These are phyloP conservation scores for Prolemur simus DNA, from an alignment of 2,113 vertebrate species.

Conservation along the genomic window DNA sequence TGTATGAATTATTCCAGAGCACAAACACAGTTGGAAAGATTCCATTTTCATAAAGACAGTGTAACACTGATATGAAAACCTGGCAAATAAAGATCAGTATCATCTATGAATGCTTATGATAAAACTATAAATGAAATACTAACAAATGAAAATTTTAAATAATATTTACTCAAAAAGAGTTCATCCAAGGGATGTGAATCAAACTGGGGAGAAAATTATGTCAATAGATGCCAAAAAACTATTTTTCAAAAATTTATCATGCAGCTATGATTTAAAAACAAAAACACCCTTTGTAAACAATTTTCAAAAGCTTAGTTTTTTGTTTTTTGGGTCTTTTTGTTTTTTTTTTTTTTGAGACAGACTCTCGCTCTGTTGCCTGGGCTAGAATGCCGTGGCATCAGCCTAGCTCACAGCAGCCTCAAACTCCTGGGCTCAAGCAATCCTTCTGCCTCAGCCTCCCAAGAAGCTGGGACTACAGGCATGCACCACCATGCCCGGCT, in stretches of 20 bases:
- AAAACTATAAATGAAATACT: constrained; percentile 43
- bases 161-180: neutral
- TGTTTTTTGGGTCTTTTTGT: too few relatives aligned
- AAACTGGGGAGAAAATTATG: neutral
- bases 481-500: too few relatives aligned
- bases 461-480: too few relatives aligned
- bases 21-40: neutral
- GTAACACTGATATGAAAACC: neutral
- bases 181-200: neutral
- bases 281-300: neutral
- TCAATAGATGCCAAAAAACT: neutral
- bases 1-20: neutral
- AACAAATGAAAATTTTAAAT: constrained; percentile 10
- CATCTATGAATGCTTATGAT: neutral
- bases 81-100: constrained; percentile 15
- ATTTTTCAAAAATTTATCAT: constrained; percentile 12
- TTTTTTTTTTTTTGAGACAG: too few relatives aligned
- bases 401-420: too few relatives aligned
- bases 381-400: too few relatives aligned
- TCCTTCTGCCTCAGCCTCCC: too few relatives aligned
- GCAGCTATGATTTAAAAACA: neutral
- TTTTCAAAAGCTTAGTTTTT: constrained; percentile 35
- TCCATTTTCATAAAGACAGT: constrained; percentile 15
- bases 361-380: too few relatives aligned
- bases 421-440: too few relatives aligned